Percentiles rank a stretch among this genome's conserved stretches.
These are phyloP conservation scores for Villa cingulata DNA, from an alignment of 2,888 invertebrate species.

Conservation along the genomic window DNA sequence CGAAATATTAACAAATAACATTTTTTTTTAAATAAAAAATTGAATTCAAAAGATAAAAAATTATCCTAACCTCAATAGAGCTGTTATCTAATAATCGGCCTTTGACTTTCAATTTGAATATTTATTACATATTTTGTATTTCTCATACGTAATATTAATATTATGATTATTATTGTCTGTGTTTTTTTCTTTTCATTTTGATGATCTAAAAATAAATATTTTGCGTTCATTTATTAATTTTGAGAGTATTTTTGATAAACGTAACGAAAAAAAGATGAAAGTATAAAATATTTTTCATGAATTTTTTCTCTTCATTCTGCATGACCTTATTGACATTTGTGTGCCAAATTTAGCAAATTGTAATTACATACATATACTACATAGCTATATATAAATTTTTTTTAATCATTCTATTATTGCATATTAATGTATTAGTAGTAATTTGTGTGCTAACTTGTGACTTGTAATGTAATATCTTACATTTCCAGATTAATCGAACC, in stretches of 20 bases:
- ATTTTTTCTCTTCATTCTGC: not conserved
- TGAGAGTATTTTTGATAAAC: too few relatives aligned
- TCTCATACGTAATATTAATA: not conserved
- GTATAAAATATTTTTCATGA: not conserved
- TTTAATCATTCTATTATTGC: too few relatives aligned
- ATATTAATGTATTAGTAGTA: too few relatives aligned
- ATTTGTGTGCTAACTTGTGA: too few relatives aligned
- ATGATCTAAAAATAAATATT: too few relatives aligned
- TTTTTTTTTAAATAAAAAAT: too few relatives aligned
- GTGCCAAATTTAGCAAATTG: not conserved
- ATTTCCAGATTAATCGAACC: conserved; percentile 22
- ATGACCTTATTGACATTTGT: not conserved
- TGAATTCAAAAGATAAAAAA: not conserved
- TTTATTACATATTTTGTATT: not conserved
- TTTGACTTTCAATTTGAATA: not conserved
- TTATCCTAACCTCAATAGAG: conserved; percentile 9
- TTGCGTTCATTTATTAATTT: too few relatives aligned
- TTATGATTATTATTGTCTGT: too few relatives aligned
- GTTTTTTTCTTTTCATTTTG: not conserved
- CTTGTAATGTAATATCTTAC: too few relatives aligned
- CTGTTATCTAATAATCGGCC: conserved; percentile 11
- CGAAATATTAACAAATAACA: too few relatives aligned
- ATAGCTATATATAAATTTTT: too few relatives aligned
- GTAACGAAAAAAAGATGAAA: too few relatives aligned
- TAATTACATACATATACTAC: not conserved